These are phyloP conservation scores for Phrynosoma platyrhinos DNA, from an alignment of 2,113 vertebrate species.

Conservation along the genomic window DNA sequence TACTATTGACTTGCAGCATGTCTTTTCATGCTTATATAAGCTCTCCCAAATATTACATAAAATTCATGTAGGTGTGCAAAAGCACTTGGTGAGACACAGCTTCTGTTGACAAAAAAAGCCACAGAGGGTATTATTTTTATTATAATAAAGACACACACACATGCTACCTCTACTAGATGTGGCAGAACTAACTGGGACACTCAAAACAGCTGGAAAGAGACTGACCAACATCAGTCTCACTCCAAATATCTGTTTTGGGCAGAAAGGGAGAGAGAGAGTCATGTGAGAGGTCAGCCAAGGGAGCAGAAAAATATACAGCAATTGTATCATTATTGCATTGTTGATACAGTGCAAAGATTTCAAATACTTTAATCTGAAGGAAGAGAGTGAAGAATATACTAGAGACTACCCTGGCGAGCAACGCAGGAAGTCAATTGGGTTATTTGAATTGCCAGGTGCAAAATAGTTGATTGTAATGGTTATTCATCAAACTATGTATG, in stretches of 20 bases:
- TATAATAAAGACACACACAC: too few species aligned
- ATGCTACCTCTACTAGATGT: not conserved
- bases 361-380: not conserved
- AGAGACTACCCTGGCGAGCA: not conserved
- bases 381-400: not conserved
- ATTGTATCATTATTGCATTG: not conserved
- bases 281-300: not conserved
- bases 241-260: not conserved
- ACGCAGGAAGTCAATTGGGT: not conserved
- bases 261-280: not conserved
- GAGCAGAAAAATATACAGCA: not conserved
- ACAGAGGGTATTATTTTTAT: too few species aligned
- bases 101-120: not conserved
- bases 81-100: not conserved
- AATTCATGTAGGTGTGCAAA: not conserved
- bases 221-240: not conserved
- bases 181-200: not conserved
- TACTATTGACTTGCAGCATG: slow-evolving; percentile 30
- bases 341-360: not conserved
- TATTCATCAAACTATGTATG: not conserved
- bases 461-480: not conserved
- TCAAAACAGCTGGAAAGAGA: not conserved
- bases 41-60: not conserved
- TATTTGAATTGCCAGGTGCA: not conserved
- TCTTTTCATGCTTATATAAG: not conserved